Evolutionary conservation across 2,888 invertebrate species (phyloP), one percentile per base, ranked within the genome.

Genomic region (Gymnosoma rotundatum): DNA sequence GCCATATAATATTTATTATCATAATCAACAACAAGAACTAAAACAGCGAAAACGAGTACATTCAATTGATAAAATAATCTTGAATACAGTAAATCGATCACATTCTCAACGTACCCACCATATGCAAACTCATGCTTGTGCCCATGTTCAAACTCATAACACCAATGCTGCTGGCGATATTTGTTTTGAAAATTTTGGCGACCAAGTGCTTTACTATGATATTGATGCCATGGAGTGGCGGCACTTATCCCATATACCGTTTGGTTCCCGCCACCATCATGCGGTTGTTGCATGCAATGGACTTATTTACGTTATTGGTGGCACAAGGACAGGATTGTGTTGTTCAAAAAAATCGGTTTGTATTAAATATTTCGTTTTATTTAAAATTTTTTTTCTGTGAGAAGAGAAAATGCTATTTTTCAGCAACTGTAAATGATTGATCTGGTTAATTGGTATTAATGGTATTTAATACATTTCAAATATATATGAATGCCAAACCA

Each of bases 221-320:
- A 94, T 94, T 0, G 72, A 72, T 67, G 70, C 8, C 20, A 95
- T 95, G 89, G 91, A 92, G 18, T 96, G 96, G 96, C 94, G 95
- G 87, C 93, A 93, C 87, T 94, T 95, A 0, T 95, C 95, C 4
- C 94, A 94, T 83, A 93, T 96, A 83, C 96, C 95, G 0, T 94
- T 95, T 88, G 95, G 95, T 0, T 93, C 96, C 80, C 95, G 95
- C 88, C 95, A 95, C 89, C 95, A 95, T 89, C 96, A 95, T 89
- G 94, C 94, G 0, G 94, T 94, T 0, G 94, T 93, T 18, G 94
- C 94, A 88, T 91, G 95, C 61, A 93, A 94, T 87, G 95, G 95
- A 78, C 93, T 94, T 86, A 93, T 96, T 45, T 96, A 95, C 90
- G 92, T 96, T 86, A 94, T 94, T 85, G 96, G 96, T 94, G 92